A percentile compares a stretch with the other conserved stretches of the same genome.
phyloP scores from a whole-genome alignment of 2,888 invertebrate genomes.

The Sesia apiformis region DNA sequence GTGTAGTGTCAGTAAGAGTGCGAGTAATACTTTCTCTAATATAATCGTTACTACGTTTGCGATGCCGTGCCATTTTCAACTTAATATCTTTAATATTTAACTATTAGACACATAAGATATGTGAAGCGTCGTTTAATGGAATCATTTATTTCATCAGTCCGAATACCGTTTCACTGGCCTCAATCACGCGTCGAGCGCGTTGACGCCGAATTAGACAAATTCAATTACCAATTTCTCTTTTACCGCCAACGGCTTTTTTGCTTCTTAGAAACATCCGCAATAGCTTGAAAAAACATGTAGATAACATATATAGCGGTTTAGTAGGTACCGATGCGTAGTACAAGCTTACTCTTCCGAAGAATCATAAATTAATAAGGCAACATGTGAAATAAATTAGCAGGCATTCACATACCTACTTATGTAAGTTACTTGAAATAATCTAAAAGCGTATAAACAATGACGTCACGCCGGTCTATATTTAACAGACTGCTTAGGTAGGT shows the following conservation, averaged over 20 bases:
- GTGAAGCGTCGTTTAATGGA: slow-evolving; percentile 10
- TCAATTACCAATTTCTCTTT: slow-evolving; percentile 4
- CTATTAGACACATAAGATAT: slow-evolving; percentile 2
- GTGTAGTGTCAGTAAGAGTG: neutral
- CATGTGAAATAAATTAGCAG: no score
- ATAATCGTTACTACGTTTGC: slow-evolving; percentile 4
- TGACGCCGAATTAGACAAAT: slow-evolving; percentile 17
- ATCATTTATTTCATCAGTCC: slow-evolving; percentile 16
- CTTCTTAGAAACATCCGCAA: neutral
- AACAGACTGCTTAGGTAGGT: slow-evolving; percentile 12
- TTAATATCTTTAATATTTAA: slow-evolving; percentile 6
- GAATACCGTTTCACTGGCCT: slow-evolving; percentile 24
- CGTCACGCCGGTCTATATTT: no score
- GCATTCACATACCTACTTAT: no score
- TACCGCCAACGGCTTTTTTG: neutral
- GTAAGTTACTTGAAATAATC: no score
- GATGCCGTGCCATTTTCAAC: slow-evolving; percentile 5
- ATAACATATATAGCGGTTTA: no score
- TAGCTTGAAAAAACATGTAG: no score
- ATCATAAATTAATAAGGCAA: no score
- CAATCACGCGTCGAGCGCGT: slow-evolving; percentile 18
- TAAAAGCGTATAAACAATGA: no score
- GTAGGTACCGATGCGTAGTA: no score
- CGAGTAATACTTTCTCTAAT: slow-evolving; percentile 7
- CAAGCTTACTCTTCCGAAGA: no score